Evolutionary conservation across 35 echinoderm and acorn worm genomes (phyloP).

Genomic region (Amphiura filiformis): DNA sequence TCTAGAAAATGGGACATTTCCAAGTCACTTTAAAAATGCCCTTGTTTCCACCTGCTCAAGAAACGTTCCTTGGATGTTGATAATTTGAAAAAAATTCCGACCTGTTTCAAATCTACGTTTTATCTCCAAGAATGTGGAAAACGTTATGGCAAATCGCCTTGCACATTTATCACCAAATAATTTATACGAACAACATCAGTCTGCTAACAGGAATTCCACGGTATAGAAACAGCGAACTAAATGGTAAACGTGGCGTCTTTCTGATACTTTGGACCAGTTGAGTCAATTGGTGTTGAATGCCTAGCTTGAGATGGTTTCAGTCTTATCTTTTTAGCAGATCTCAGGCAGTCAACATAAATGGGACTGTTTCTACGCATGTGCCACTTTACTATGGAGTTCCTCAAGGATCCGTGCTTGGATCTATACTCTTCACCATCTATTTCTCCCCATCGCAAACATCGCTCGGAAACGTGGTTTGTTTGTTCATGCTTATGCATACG

Average conservation of each 20-base stretch:
- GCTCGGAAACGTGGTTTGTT: constrained; percentile 21
- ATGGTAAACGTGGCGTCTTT: constrained; percentile 39
- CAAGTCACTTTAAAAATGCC: constrained; percentile 7
- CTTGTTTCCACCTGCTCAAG: constrained; percentile 29
- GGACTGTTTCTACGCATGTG: neutral
- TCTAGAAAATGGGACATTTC: constrained; percentile 17
- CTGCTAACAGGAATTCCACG: constrained; percentile 40
- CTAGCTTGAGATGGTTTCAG: constrained; percentile 12
- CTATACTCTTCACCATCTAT: constrained; percentile 51
- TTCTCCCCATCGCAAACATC: constrained; percentile 42
- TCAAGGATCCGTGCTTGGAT: constrained; percentile 69
- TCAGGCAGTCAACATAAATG: neutral
- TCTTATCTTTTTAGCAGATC: neutral
- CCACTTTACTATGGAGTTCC: constrained; percentile 39
- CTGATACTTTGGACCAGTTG: neutral
- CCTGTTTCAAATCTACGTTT: constrained; percentile 38
- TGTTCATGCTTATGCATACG: constrained; percentile 54
- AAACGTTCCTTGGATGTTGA: constrained; percentile 22
- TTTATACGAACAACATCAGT: constrained; percentile 47
- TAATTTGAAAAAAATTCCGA: constrained; percentile 30
- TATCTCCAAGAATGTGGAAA: constrained; percentile 25
- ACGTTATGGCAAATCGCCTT: neutral
- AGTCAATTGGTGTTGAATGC: constrained; percentile 4
- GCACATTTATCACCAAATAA: constrained; percentile 30
- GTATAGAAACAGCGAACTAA: constrained; percentile 51